These are phyloP conservation scores for Dexiosoma caninum DNA, from an alignment of 2,888 invertebrate species.

Conservation along the genomic window DNA sequence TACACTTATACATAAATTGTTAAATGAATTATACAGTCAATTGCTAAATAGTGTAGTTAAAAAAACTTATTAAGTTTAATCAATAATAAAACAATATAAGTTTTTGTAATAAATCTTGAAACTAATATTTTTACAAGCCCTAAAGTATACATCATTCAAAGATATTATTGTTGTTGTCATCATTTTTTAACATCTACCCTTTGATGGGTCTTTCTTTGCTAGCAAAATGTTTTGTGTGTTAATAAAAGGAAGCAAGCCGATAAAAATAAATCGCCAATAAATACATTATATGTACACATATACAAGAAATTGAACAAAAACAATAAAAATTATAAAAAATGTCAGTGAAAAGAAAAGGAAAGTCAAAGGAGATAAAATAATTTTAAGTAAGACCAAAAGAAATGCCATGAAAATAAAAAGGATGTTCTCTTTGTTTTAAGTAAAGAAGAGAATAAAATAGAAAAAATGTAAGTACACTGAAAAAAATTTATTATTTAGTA, in stretches of 20 bases:
- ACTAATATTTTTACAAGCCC: conserved; percentile 9
- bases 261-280: not conserved
- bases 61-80: too few species aligned
- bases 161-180: conserved; percentile 32
- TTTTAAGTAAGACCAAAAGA: too few species aligned
- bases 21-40: too few species aligned
- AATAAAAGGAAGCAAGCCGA: not conserved
- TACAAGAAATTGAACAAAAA: not conserved
- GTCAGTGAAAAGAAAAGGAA: not conserved
- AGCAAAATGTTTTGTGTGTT: not conserved
- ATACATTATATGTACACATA: too few species aligned
- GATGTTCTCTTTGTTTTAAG: too few species aligned
- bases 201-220: not conserved
- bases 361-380: not conserved
- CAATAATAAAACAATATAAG: too few species aligned
- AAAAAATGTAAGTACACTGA: too few species aligned
- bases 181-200: not conserved
- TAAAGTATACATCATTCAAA: conserved; percentile 51
- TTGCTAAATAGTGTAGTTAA: not conserved
- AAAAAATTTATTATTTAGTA: too few species aligned
- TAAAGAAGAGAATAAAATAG: too few species aligned
- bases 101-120: not conserved
- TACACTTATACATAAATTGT: too few species aligned
- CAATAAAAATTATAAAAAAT: not conserved
- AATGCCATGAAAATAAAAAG: too few species aligned